Percentiles rank a stretch among this genome's conserved stretches.
Evolutionary conservation across 2,113 vertebrate species (phyloP).

Genomic region (Axis porcinus): DNA sequence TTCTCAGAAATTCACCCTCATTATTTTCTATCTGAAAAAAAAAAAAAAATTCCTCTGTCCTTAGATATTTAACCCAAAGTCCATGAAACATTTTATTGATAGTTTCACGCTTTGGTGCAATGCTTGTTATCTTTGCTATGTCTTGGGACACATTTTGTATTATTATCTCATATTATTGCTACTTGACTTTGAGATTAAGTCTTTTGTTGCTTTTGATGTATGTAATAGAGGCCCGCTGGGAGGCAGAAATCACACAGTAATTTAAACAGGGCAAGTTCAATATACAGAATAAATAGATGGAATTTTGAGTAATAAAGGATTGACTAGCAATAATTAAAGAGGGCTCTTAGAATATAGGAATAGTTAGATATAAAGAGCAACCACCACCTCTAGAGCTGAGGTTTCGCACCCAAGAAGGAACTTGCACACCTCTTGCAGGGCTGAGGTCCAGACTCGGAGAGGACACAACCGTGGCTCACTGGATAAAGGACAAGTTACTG

Average conservation of each 20-base stretch:
- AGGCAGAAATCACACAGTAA: background rate
- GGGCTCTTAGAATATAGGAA: background rate
- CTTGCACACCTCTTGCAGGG: accelerated
- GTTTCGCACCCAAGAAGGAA: background rate
- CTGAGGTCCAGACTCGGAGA: background rate
- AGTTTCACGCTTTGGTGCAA: background rate
- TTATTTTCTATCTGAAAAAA: background rate
- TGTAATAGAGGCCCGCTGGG: background rate
- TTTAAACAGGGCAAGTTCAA: background rate
- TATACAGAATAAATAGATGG: background rate
- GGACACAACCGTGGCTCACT: background rate
- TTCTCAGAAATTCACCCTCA: background rate
- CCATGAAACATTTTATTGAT: background rate
- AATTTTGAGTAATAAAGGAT: background rate
- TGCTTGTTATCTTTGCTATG: background rate
- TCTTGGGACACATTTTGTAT: background rate
- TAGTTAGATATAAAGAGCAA: background rate
- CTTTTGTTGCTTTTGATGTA: background rate
- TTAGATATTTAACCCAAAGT: background rate
- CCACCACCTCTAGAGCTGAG: background rate
- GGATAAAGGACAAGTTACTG: background rate
- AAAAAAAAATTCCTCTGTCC: background rate
- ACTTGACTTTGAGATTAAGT: background rate
- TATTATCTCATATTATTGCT: background rate
- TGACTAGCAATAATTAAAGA: background rate